These are phyloP conservation scores for Dreissena polymorpha DNA, from an alignment of 1,140 invertebrate genomes.

Conservation along the genomic window DNA sequence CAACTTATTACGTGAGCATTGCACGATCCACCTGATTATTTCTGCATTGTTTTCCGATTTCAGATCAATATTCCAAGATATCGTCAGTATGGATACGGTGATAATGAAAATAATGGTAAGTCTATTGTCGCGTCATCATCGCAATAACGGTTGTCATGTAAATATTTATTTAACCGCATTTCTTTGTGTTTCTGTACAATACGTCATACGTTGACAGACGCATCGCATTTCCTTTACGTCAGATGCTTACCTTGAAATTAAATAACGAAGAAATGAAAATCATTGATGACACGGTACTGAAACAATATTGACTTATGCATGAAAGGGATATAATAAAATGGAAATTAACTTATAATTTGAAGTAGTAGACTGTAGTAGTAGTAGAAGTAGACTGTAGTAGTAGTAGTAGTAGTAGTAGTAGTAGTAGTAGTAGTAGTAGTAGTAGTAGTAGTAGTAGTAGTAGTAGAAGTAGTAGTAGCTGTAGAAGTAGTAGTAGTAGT, in stretches of 20 bases:
- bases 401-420: constrained; percentile 2
- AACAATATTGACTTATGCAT: no score
- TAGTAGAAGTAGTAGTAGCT: neutral
- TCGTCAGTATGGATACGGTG: constrained; percentile 90
- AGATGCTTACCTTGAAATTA: no score
- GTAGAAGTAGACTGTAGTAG: neutral
- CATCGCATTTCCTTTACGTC: no score
- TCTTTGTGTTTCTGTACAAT: no score
- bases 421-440: constrained; percentile 12
- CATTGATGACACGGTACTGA: no score
- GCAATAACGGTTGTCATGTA: neutral
- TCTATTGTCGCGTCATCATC: neutral
- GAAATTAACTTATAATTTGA: neutral
- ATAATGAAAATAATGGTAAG: constrained; percentile 89
- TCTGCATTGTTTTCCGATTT: constrained; percentile 43
- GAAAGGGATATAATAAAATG: no score
- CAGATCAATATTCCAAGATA: constrained; percentile 87
- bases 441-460: constrained; percentile 12
- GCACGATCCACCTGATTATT: no score
- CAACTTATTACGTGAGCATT: no score
- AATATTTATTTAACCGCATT: constrained; percentile 10
- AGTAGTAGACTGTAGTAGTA: neutral
- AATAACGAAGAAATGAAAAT: neutral
- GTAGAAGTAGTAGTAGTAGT: neutral
- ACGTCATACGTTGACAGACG: no score